A percentile compares a stretch with the other conserved stretches of the same genome.
phyloP scores from a whole-genome alignment of 2,113 vertebrate species.

The Chloebia gouldiae region DNA sequence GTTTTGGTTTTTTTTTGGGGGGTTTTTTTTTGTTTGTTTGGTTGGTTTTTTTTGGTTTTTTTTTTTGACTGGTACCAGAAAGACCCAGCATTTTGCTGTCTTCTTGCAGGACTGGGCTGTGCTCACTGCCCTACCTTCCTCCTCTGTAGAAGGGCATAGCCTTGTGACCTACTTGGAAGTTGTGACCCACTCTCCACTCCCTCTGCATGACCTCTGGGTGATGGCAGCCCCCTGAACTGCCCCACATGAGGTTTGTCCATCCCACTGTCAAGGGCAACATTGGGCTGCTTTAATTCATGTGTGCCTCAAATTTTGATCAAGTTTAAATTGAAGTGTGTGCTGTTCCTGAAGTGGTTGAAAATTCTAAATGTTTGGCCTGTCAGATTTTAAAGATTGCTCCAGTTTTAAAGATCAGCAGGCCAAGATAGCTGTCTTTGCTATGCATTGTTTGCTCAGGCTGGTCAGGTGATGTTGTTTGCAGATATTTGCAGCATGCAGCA shows the following conservation, averaged over 20 bases:
- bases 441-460: not conserved
- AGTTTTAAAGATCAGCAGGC: not conserved
- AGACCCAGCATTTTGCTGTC: not conserved
- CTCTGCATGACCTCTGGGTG: not conserved
- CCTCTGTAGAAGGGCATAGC: not conserved
- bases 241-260: not conserved
- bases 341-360: not conserved
- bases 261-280: fast-evolving
- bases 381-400: not conserved
- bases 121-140: not conserved
- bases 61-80: not conserved
- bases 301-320: not conserved
- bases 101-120: not conserved
- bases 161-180: not conserved
- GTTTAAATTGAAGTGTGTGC: not conserved
- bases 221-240: not conserved
- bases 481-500: not conserved
- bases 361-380: not conserved
- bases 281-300: not conserved
- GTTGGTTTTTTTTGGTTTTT: too few species aligned
- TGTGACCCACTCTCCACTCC: not conserved
- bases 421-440: not conserved
- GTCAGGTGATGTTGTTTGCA: not conserved
- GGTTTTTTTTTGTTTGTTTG: too few species aligned
- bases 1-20: too few species aligned